A percentile compares a stretch with the other conserved stretches of the same genome.
Conservation (phyloP, 1,140 invertebrate genomes). For the Rhopalosiphum padi region DNA sequence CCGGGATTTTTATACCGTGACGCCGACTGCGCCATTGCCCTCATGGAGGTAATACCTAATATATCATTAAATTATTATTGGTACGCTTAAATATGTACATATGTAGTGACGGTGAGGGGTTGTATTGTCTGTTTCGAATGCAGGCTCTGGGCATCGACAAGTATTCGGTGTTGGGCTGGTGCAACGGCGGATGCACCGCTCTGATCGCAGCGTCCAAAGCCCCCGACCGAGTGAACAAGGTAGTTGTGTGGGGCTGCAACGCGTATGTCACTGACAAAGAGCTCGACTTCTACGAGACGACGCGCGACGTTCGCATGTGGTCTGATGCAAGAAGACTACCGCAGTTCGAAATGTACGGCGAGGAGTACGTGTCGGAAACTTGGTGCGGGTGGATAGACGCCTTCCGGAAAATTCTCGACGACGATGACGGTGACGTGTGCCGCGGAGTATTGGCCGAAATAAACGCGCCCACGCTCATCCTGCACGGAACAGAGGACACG, state of each 20-base stretch:
- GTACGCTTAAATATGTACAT: no score
- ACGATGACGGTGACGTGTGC: constrained; percentile 76
- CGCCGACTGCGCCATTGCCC: constrained; percentile 72
- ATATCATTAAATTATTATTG: no score
- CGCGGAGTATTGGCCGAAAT: constrained; percentile 70
- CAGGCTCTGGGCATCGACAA: constrained; percentile 70
- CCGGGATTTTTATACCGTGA: constrained; percentile 78
- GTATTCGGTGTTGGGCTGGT: constrained; percentile 86
- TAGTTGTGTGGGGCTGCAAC: constrained; percentile 81
- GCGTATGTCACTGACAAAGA: constrained; percentile 76
- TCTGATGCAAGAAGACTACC: constrained; percentile 79
- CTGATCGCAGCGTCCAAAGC: constrained; percentile 77
- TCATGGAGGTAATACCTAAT: constrained; percentile 73
- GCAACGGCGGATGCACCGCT: constrained; percentile 83
- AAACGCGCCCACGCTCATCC: constrained; percentile 77
- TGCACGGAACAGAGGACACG: constrained; percentile 83
- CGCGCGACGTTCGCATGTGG: constrained; percentile 78
- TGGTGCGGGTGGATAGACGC: constrained; percentile 80
- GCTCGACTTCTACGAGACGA: constrained; percentile 70
- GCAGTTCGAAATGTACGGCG: constrained; percentile 77
- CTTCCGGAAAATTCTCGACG: constrained; percentile 67
- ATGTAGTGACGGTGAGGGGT: constrained; percentile 26
- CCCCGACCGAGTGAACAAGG: constrained; percentile 72
- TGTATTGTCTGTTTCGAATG: not conserved
- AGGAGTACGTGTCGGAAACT: constrained; percentile 72